Percentiles rank a stretch among this genome's conserved stretches.
Conservation (phyloP, 2,113 vertebrate species). For the Microcebus jonahi region DNA sequence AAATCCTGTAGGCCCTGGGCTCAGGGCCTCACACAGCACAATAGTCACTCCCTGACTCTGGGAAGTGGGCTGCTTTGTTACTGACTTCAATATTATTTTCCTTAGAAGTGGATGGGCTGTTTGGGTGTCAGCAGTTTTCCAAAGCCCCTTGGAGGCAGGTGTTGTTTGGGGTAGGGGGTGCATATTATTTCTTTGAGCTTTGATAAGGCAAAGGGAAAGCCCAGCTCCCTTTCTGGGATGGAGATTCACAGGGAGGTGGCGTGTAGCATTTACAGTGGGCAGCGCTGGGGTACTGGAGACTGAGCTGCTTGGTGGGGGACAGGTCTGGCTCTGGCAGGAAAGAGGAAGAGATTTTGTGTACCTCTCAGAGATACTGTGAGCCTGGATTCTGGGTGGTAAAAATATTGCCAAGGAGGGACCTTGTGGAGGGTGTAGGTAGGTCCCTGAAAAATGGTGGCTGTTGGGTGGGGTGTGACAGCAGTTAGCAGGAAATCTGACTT, state of each 20-base stretch:
- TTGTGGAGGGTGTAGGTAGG: neutral
- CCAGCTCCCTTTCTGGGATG: neutral
- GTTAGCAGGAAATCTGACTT: neutral
- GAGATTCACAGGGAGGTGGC: neutral
- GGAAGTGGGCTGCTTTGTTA: neutral
- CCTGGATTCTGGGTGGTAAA: neutral
- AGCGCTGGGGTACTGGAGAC: neutral
- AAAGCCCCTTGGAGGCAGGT: neutral
- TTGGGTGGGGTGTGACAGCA: fast-evolving
- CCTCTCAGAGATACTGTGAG: neutral
- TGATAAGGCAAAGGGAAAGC: neutral
- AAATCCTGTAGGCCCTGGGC: neutral
- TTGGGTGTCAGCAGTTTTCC: neutral
- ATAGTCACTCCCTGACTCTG: neutral
- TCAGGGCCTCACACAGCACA: neutral
- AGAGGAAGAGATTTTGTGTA: neutral
- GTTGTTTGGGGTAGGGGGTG: neutral
- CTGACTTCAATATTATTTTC: neutral
- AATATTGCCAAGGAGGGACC: neutral
- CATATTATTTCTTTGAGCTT: neutral
- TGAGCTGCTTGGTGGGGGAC: neutral
- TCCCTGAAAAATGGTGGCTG: neutral
- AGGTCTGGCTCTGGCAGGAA: neutral
- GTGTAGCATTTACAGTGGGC: neutral
- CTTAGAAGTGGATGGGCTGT: neutral